A percentile compares a stretch with the other conserved stretches of the same genome.
Conservation (phyloP, 2,797 vertebrate species). For the Malurus splendens region DNA sequence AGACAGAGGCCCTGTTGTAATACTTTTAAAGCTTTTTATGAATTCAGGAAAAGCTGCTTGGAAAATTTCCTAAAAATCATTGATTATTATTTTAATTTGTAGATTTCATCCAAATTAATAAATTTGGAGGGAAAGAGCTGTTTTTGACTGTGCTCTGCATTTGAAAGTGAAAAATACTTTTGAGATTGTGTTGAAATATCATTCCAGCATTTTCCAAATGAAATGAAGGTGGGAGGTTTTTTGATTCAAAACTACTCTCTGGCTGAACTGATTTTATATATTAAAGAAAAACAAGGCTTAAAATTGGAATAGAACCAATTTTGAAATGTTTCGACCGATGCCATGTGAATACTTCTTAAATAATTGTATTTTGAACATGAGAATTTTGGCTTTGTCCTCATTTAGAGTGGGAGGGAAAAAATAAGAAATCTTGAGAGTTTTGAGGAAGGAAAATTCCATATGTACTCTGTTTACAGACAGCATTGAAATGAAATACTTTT, state of each 20-base stretch:
- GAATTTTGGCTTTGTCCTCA: neutral
- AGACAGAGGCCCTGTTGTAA: neutral
- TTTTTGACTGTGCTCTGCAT: neutral
- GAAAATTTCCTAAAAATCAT: neutral
- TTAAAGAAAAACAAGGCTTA: slow-evolving; percentile 24
- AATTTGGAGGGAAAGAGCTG: neutral
- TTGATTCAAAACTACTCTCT: neutral
- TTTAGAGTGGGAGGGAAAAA: neutral
- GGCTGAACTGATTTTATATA: neutral
- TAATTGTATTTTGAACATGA: neutral
- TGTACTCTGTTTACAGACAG: neutral
- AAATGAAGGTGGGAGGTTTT: neutral
- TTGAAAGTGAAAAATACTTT: neutral
- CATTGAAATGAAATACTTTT: neutral
- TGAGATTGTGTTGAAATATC: neutral
- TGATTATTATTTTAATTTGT: neutral
- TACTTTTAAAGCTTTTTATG: neutral
- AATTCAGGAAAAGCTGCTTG: neutral
- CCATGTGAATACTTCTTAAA: neutral
- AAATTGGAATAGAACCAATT: slow-evolving; percentile 23
- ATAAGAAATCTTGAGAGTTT: neutral
- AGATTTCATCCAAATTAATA: neutral
- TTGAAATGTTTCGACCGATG: neutral
- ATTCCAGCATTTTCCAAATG: neutral
- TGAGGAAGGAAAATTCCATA: neutral